These are phyloP conservation scores for Pseudobourletiella spinata DNA, from an alignment of 1,140 invertebrate species.

Conservation along the genomic window DNA sequence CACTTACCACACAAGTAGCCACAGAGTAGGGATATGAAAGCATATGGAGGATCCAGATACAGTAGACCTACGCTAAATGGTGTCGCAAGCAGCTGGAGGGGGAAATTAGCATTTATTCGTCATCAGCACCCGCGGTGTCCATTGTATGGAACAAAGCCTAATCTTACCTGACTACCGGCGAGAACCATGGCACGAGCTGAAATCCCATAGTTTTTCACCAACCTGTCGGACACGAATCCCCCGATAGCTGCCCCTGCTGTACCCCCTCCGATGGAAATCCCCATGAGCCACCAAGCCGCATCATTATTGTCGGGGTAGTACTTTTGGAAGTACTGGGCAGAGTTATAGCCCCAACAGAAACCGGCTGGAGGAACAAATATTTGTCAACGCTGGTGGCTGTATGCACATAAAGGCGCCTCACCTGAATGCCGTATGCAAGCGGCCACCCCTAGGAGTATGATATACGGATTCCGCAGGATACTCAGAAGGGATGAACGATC, in stretches of 20 bases:
- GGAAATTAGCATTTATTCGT: too few relatives aligned
- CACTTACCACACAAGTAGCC: conserved; percentile 73
- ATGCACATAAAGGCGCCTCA: conserved; percentile 39
- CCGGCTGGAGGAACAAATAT: conserved; percentile 57
- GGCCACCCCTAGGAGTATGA: conserved; percentile 71
- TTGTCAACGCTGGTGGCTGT: too few relatives aligned
- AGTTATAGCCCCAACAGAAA: conserved; percentile 82
- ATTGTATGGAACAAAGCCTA: too few relatives aligned
- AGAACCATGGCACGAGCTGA: conserved; percentile 72
- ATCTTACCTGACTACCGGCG: conserved; percentile 59
- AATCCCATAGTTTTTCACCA: conserved; percentile 78
- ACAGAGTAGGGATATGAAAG: conserved; percentile 73
- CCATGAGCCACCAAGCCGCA: conserved; percentile 78
- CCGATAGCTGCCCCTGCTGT: conserved; percentile 74
- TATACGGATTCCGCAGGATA: conserved; percentile 57
- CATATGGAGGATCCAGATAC: conserved; percentile 67
- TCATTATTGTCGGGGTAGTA: conserved; percentile 74
- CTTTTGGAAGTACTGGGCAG: conserved; percentile 73
- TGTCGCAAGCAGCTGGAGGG: conserved; percentile 67
- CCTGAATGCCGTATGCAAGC: conserved; percentile 84
- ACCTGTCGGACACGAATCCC: conserved; percentile 77
- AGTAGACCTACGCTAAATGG: conserved; percentile 82
- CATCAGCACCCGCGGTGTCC: too few relatives aligned
- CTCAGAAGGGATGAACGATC: too few relatives aligned
- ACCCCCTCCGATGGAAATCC: conserved; percentile 75